phyloP scores from a whole-genome alignment of 1,140 invertebrate species.

The Chrysopa pallens region DNA sequence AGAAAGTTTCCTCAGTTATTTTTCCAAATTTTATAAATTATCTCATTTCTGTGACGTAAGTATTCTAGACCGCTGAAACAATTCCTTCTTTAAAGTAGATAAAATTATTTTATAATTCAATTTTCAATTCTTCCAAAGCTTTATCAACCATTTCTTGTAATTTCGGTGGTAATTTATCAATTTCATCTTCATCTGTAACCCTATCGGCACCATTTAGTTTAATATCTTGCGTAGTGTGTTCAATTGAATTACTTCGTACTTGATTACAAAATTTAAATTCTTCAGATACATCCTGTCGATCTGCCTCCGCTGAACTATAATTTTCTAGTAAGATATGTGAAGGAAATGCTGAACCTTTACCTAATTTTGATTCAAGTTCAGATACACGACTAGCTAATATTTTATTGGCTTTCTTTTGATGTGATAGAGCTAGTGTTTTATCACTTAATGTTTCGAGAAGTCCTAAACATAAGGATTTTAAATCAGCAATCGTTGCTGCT shows the following conservation, averaged over 20 bases:
- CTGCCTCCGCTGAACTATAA: slow-evolving; percentile 29
- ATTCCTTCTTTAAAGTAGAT: not conserved
- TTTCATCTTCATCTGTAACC: not conserved
- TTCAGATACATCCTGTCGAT: slow-evolving; percentile 10
- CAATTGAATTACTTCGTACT: not conserved
- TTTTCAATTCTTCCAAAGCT: not conserved
- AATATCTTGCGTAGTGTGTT: not conserved
- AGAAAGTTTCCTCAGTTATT: no score
- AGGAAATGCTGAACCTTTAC: slow-evolving; percentile 21
- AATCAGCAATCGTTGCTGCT: slow-evolving; percentile 49
- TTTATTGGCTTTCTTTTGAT: slow-evolving; percentile 72
- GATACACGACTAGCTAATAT: slow-evolving; percentile 36
- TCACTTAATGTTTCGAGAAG: slow-evolving; percentile 68
- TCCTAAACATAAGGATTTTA: slow-evolving; percentile 55
- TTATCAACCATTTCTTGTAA: slow-evolving; percentile 2
- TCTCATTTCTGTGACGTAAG: not conserved
- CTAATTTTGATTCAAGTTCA: slow-evolving; percentile 30
- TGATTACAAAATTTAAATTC: not conserved
- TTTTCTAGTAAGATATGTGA: slow-evolving; percentile 33
- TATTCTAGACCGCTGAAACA: not conserved
- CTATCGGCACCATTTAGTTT: not conserved
- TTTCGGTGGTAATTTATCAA: not conserved
- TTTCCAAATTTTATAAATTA: not conserved
- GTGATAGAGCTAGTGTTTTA: slow-evolving; percentile 60
- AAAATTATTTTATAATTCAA: not conserved